phyloP scores from a whole-genome alignment of 2,797 vertebrate species.

The Tolypeutes matacus region DNA sequence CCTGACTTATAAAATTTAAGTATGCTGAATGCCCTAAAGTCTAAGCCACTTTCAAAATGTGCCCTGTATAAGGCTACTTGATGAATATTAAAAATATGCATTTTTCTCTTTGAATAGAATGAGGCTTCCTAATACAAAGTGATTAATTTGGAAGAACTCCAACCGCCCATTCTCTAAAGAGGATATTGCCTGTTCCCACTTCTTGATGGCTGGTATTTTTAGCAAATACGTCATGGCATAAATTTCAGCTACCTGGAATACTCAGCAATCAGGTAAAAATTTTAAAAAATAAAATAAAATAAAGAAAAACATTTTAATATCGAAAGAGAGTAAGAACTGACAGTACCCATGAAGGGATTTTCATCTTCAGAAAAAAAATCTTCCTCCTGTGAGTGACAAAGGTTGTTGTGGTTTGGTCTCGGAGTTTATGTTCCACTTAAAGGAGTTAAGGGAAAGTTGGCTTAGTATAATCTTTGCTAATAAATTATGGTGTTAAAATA shows the following conservation, averaged over 20 bases:
- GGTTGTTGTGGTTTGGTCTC: background rate
- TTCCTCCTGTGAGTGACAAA: background rate
- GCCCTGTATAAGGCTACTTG: background rate
- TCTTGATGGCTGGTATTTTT: background rate
- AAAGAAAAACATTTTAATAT: background rate
- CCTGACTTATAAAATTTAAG: background rate
- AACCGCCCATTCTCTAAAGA: background rate
- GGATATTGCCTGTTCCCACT: background rate
- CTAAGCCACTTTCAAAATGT: background rate
- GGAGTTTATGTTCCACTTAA: background rate
- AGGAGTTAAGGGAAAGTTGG: background rate
- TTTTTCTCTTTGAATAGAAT: background rate
- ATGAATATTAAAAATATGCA: background rate
- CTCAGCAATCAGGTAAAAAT: background rate
- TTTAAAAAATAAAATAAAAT: too few species aligned
- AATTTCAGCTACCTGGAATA: background rate
- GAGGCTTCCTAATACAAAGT: background rate
- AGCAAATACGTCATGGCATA: background rate
- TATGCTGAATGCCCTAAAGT: background rate
- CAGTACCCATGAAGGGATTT: background rate
- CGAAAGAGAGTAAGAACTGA: background rate
- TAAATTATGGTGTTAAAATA: conserved; percentile 28
- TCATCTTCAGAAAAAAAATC: background rate
- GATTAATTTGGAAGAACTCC: background rate
- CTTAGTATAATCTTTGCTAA: background rate